Evolutionary conservation across 2,888 invertebrate genomes (phyloP).

Genomic region (Strigamia maritima): DNA sequence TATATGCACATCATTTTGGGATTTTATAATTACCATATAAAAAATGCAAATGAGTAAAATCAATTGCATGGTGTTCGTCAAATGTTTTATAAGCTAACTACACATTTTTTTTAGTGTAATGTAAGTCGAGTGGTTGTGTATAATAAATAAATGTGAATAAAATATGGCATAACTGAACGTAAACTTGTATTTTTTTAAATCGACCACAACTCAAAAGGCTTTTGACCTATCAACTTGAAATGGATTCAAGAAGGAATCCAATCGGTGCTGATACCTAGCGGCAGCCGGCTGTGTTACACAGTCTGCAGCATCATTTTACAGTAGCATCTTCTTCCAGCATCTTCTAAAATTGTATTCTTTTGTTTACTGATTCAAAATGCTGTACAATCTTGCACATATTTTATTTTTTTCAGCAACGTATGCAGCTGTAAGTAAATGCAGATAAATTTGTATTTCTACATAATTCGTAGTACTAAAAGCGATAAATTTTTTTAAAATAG

Average conservation of each 20-base stretch:
- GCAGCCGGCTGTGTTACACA: neutral
- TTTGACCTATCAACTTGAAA: conserved; percentile 2
- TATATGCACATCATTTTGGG: conserved; percentile 11
- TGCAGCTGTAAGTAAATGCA: conserved; percentile 8
- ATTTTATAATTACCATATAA: neutral
- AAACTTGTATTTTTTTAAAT: neutral
- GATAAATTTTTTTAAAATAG: conserved; percentile 17
- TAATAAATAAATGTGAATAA: conserved; percentile 28
- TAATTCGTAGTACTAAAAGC: neutral
- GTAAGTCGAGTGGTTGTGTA: conserved; percentile 18
- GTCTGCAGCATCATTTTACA: conserved; percentile 1
- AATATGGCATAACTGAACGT: neutral
- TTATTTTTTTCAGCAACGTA: conserved; percentile 29
- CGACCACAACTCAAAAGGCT: neutral
- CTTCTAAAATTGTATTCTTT: neutral
- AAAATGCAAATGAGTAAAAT: neutral
- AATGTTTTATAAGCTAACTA: neutral
- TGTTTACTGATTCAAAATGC: conserved; percentile 20
- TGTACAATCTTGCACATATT: conserved; percentile 12
- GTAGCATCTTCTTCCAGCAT: conserved; percentile 4
- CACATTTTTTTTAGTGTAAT: neutral
- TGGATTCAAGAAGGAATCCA: neutral
- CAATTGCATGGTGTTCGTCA: neutral
- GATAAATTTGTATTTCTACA: neutral
- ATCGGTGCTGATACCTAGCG: conserved; percentile 15